Conservation (phyloP, 2,797 vertebrate genomes). For the Falco naumanni region DNA sequence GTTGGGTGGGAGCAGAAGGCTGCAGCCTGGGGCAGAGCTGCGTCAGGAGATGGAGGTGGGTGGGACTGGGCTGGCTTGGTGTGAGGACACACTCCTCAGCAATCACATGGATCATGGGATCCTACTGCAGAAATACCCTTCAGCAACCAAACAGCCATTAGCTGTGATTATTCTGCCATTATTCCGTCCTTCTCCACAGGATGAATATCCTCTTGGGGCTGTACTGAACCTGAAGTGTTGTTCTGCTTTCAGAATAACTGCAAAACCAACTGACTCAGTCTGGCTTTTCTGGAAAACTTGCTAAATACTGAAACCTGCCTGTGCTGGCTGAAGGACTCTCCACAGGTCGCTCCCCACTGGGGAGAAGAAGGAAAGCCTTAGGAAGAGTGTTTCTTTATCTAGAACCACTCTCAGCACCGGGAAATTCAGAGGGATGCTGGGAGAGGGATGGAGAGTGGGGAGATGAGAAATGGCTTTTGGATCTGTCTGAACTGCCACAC, state of each 20-base stretch:
- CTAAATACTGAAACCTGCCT: neutral
- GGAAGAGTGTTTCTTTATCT: rapidly evolving
- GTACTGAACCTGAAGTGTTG: neutral
- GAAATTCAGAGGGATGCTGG: neutral
- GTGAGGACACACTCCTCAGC: neutral
- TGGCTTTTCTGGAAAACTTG: neutral
- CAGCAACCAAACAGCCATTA: neutral
- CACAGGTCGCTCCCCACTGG: no score
- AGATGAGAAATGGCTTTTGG: neutral
- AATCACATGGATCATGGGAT: neutral
- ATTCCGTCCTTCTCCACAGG: neutral
- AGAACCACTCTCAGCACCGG: neutral
- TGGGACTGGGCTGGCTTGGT: neutral
- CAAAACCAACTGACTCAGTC: neutral
- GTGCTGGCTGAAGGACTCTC: neutral
- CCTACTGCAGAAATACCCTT: neutral
- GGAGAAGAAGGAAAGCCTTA: neutral
- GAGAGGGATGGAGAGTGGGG: neutral
- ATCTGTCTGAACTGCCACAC: neutral
- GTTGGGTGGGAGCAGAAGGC: neutral
- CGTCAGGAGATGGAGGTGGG: neutral
- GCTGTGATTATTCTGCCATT: neutral
- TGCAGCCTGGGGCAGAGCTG: neutral
- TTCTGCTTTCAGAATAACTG: neutral
- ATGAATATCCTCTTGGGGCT: neutral